These are phyloP conservation scores for Cladorhizidae sp. DNA, from an alignment of 37 sponge, comb jelly and placozoan genomes.

Conservation along the genomic window DNA sequence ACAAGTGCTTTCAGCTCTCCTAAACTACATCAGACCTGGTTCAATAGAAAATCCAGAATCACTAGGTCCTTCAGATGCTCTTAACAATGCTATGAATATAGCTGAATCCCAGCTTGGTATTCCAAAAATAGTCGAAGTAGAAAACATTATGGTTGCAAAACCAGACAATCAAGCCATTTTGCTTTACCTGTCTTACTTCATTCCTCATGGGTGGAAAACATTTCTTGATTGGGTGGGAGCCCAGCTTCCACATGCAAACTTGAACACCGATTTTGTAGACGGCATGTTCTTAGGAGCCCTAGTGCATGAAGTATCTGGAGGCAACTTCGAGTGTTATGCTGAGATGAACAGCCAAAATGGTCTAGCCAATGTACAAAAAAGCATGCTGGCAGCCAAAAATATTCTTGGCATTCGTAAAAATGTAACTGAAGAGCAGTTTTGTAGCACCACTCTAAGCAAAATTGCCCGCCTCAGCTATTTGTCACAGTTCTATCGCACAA, in stretches of 20 bases:
- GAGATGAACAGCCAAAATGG: conserved; percentile 30
- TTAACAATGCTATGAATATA: conserved; percentile 46
- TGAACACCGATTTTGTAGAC: conserved; percentile 70
- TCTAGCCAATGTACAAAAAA: conserved; percentile 35
- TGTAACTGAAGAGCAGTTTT: conserved; percentile 60
- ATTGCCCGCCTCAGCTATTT: conserved; percentile 66
- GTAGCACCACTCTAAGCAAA: conserved; percentile 40
- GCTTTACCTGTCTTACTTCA: conserved; percentile 82
- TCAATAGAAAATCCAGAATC: conserved; percentile 36
- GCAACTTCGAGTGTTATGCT: conserved; percentile 31
- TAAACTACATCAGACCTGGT: conserved; percentile 72
- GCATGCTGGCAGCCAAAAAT: conserved; percentile 54
- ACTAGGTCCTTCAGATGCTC: no score
- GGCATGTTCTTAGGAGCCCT: conserved; percentile 72
- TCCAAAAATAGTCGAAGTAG: conserved; percentile 48
- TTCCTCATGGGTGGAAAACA: conserved; percentile 45
- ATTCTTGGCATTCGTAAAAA: conserved; percentile 43
- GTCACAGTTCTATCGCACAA: conserved; percentile 53
- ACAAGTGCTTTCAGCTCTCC: conserved; percentile 40
- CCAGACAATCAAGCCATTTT: conserved; percentile 75
- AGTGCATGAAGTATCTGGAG: conserved; percentile 51
- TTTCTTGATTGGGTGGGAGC: conserved; percentile 65
- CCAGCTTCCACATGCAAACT: conserved; percentile 52
- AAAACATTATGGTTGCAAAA: conserved; percentile 42
- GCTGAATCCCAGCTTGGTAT: conserved; percentile 70